Evolutionary conservation across 2,113 vertebrate species (phyloP).

Genomic region (Sisor rabdophorus): DNA sequence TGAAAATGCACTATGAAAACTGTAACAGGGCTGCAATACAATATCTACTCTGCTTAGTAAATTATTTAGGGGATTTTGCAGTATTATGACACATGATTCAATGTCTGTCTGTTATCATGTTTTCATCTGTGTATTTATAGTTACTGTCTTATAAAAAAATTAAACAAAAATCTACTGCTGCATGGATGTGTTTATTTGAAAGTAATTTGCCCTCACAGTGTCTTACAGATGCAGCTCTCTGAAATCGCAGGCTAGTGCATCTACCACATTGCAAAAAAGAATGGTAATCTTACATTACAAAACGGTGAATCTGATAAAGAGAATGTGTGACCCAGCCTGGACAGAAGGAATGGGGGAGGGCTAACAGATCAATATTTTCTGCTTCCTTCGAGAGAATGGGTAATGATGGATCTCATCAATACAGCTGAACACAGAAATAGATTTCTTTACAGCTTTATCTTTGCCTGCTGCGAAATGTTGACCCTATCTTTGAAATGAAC

Average conservation of each 20-base stretch:
- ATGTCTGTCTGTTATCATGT: slow-evolving; percentile 21
- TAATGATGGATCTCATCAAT: slow-evolving; percentile 21
- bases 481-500: neutral
- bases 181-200: slow-evolving; percentile 13
- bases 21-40: slow-evolving; percentile 6
- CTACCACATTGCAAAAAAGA: neutral
- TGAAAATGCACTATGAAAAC: slow-evolving; percentile 9
- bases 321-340: neutral
- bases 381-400: slow-evolving; percentile 18
- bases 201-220: neutral
- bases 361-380: slow-evolving; percentile 21
- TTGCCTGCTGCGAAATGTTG: neutral
- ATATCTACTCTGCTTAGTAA: slow-evolving; percentile 27
- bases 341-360: slow-evolving; percentile 11
- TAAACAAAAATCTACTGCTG: slow-evolving; percentile 44
- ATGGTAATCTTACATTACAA: neutral
- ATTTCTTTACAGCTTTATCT: neutral
- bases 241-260: neutral
- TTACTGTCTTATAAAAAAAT: slow-evolving; percentile 44
- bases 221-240: neutral
- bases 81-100: slow-evolving; percentile 33
- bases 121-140: slow-evolving; percentile 50
- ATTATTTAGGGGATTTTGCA: slow-evolving; percentile 31
- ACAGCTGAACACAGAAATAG: neutral
- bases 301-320: neutral